These are phyloP conservation scores for Stegophylla sp. DNA, from an alignment of 2,888 invertebrate genomes.

Conservation along the genomic window DNA sequence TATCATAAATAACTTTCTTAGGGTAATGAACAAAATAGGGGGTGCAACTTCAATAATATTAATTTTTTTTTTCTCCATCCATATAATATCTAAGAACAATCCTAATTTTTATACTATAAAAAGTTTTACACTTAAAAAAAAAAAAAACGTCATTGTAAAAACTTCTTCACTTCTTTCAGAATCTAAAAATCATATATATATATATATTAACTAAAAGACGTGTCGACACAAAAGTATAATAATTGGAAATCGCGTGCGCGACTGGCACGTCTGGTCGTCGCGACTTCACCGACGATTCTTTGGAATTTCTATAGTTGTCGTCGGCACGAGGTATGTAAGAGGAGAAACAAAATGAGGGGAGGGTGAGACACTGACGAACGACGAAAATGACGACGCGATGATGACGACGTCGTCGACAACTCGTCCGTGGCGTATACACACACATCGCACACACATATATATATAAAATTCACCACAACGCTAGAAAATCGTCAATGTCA, in stretches of 20 bases:
- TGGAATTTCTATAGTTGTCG: not conserved
- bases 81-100: no score
- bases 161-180: no score
- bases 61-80: no score
- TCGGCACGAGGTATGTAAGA: no score
- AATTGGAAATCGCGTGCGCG: not conserved
- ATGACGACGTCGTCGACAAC: conserved; percentile 2
- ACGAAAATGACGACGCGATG: conserved; percentile 37
- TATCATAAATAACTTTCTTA: no score
- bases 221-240: not conserved
- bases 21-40: no score
- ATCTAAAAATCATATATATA: no score
- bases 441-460: not conserved
- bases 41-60: no score
- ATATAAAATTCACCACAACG: conserved; percentile 3
- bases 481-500: conserved; percentile 55
- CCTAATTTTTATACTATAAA: no score
- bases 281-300: not conserved
- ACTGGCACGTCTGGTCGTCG: not conserved
- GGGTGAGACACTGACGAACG: conserved; percentile 19
- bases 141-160: no score
- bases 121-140: no score
- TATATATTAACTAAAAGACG: not conserved
- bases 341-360: not conserved
- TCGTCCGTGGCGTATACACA: conserved; percentile 5